phyloP scores from a whole-genome alignment of 2,113 vertebrate genomes.

The Onychorhynchus coronatus region DNA sequence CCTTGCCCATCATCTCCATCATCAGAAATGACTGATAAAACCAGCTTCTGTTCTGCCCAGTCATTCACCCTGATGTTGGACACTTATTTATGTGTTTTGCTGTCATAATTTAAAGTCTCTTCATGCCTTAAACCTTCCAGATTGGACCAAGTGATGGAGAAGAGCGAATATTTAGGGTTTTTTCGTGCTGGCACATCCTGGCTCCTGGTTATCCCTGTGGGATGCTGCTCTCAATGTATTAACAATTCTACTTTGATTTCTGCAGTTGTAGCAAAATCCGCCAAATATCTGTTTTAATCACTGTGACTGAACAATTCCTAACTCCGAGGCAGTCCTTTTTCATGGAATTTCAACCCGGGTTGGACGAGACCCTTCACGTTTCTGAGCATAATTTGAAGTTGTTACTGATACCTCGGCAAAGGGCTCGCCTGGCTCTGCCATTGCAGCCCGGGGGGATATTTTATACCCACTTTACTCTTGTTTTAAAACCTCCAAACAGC shows the following conservation, averaged over 20 bases:
- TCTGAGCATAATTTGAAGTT: not conserved
- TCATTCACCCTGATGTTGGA: accelerated
- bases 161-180: not conserved
- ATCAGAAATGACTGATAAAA: not conserved
- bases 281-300: not conserved
- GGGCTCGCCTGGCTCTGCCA: accelerated
- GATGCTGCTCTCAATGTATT: not conserved
- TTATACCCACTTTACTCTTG: not conserved
- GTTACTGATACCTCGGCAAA: not conserved
- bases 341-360: not conserved
- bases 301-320: not conserved
- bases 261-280: not conserved
- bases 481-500: not conserved
- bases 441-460: not conserved
- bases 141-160: not conserved
- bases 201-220: accelerated
- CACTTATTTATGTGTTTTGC: not conserved
- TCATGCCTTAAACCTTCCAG: not conserved
- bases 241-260: not conserved
- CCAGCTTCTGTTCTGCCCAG: not conserved
- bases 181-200: not conserved
- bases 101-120: not conserved
- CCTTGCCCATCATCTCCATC: not conserved
- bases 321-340: not conserved
- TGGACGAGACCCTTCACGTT: not conserved